Evolutionary conservation across 37 sponge, comb jelly and placozoan species (phyloP).

Genomic region (Halichondria panicea): DNA sequence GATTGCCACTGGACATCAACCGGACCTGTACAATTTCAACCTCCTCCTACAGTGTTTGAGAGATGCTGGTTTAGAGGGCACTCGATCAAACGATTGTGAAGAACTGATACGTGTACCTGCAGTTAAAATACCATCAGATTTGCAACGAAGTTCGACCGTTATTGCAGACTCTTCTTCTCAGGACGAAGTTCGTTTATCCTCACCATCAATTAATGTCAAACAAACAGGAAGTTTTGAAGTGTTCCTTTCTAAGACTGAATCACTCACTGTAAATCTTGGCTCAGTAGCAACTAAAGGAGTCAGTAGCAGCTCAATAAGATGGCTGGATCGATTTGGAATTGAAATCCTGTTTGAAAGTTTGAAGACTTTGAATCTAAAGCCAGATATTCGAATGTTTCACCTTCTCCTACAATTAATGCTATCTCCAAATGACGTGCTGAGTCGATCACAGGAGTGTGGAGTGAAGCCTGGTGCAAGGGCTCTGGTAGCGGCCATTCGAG

Average conservation of each 20-base stretch:
- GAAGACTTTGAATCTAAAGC: not conserved
- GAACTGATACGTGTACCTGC: not conserved
- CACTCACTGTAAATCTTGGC: not conserved
- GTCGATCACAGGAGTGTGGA: slow-evolving; percentile 5
- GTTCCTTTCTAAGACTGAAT: no score
- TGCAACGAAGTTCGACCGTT: no score
- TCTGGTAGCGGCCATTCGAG: slow-evolving; percentile 13
- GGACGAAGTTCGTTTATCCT: not conserved
- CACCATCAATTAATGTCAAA: not conserved
- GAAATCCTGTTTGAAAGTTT: not conserved
- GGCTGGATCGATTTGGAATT: slow-evolving; percentile 36
- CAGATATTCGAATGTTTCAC: slow-evolving; percentile 47
- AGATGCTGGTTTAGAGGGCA: slow-evolving; percentile 43
- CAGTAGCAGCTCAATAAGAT: slow-evolving; percentile 6
- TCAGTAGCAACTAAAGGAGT: not conserved
- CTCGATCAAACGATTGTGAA: not conserved
- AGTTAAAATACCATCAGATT: no score
- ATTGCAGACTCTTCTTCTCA: not conserved
- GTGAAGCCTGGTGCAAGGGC: slow-evolving; percentile 15
- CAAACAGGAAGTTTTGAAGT: not conserved
- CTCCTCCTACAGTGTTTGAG: slow-evolving; percentile 46
- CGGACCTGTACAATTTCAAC: slow-evolving; percentile 49
- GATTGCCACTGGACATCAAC: slow-evolving; percentile 4
- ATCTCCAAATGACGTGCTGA: slow-evolving; percentile 17
- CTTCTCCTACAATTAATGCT: slow-evolving; percentile 16